Conservation (phyloP, 1,140 invertebrate species). For the Heliothis subflexa region DNA sequence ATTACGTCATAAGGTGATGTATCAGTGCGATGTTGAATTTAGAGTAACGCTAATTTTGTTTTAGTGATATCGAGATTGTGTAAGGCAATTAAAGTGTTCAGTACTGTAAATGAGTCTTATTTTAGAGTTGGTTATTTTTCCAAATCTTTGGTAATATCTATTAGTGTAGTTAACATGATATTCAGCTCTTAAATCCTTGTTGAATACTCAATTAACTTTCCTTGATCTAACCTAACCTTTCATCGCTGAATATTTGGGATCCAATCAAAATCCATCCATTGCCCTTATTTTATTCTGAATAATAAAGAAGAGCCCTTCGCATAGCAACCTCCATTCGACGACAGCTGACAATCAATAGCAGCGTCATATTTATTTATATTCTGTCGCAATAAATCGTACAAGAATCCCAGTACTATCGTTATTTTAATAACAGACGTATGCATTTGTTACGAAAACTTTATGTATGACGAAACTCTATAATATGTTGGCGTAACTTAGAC, state of each 20-base stretch:
- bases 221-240: too few relatives aligned
- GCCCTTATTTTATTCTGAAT: neutral
- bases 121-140: too few relatives aligned
- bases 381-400: conserved; percentile 38
- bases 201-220: too few relatives aligned
- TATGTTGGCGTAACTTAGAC: neutral
- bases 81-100: too few relatives aligned
- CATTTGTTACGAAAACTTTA: conserved; percentile 20
- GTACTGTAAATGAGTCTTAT: too few relatives aligned
- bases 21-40: conserved; percentile 27
- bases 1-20: conserved; percentile 18
- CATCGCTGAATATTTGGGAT: too few relatives aligned
- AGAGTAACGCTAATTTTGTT: neutral
- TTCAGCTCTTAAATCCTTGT: too few relatives aligned
- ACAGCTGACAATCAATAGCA: neutral
- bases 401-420: conserved; percentile 26
- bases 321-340: neutral
- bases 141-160: too few relatives aligned
- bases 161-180: too few relatives aligned
- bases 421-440: conserved; percentile 25
- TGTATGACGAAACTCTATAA: conserved; percentile 26
- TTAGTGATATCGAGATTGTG: too few relatives aligned
- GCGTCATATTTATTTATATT: conserved; percentile 4
- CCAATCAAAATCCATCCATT: too few relatives aligned
- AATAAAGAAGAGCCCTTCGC: neutral